Base-by-base conservation (phyloP, 2,888 invertebrate species). In the Phyllotreta striolata region DNA sequence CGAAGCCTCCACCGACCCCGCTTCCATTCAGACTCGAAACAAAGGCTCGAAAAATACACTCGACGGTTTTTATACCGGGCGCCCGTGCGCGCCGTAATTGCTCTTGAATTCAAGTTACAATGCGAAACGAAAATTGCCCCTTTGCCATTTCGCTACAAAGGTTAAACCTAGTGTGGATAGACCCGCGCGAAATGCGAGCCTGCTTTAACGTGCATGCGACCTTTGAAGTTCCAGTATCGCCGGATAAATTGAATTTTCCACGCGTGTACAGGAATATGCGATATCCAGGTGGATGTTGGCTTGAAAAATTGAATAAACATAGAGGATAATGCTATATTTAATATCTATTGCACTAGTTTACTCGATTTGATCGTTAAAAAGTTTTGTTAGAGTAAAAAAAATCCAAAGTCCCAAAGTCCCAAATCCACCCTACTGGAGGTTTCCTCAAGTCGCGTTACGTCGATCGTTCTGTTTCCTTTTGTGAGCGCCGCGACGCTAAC, bases 401-500 rank as follows among this genome's bases (percentile, higher is more conserved):
- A 14, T 46, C 7, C 24, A 24, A n/a, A 46, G 10, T 7, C 8
- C 7, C 7, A 24, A 24, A 24, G 24, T 24, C 6, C 13, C 13
- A 12, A 35, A 39, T 55, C 46, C 13, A 24, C 61, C 41, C 55
- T 46, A 60, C 60, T 61, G 61, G 52, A 49, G 44, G 37, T 47
- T 54, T 55, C 56, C 55, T 51, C 13, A 8, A 54, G 56, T 47
- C 55, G 24, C 24, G 24, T 24, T 7, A n/a, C 57, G 47, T 14
- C 41, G 51, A 35, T 51, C 52, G 61, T 61, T 68, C 73, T 67
- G 71, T 74, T 74, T 76, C 73, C 74, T 74, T 76, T 76, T 78
- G 77, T 77, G 76, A 73, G 75, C 73, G 24, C 70, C 73, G 75
- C 73, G 72, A 78, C 77, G 77, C 77, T 78, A 75, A 75, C 74